Percentiles rank a stretch among this genome's conserved stretches.
phyloP scores from a whole-genome alignment of 1,140 invertebrate species.

The Colletes gigas region DNA sequence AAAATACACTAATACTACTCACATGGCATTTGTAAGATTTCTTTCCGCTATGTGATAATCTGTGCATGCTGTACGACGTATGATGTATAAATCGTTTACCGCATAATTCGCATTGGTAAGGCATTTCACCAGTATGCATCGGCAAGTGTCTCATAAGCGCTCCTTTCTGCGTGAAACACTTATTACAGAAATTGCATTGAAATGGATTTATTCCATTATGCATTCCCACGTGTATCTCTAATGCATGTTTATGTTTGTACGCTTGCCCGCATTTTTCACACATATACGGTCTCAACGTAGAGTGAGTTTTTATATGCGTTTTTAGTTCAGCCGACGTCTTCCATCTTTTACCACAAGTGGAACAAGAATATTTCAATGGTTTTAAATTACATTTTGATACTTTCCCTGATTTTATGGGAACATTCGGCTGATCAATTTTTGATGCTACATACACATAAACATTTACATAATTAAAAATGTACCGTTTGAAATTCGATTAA shows the following conservation, averaged over 20 bases:
- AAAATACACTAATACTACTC: slow-evolving; percentile 74
- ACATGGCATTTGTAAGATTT: slow-evolving; percentile 84
- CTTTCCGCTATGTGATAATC: slow-evolving; percentile 84
- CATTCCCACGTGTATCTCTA: slow-evolving; percentile 85
- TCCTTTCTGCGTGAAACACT: slow-evolving; percentile 87
- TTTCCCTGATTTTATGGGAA: slow-evolving; percentile 49
- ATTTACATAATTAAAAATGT: slow-evolving; percentile 10
- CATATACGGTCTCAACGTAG: slow-evolving; percentile 78
- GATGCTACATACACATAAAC: neutral
- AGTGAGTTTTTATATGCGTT: slow-evolving; percentile 78
- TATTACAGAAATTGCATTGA: slow-evolving; percentile 88
- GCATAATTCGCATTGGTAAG: slow-evolving; percentile 86
- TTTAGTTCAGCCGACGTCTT: slow-evolving; percentile 75
- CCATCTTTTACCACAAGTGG: slow-evolving; percentile 77
- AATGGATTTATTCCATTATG: slow-evolving; percentile 87
- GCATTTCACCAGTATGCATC: slow-evolving; percentile 86
- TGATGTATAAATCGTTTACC: slow-evolving; percentile 87
- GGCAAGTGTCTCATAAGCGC: slow-evolving; percentile 85
- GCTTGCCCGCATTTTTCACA: slow-evolving; percentile 85
- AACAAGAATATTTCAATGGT: slow-evolving; percentile 68
- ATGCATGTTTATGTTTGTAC: slow-evolving; percentile 85
- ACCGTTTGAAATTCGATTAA: neutral
- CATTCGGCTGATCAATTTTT: slow-evolving; percentile 9
- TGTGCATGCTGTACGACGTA: slow-evolving; percentile 86
- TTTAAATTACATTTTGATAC: slow-evolving; percentile 59